Evolutionary conservation across 2,113 vertebrate genomes (phyloP).

Genomic region (Etia nguti): DNA sequence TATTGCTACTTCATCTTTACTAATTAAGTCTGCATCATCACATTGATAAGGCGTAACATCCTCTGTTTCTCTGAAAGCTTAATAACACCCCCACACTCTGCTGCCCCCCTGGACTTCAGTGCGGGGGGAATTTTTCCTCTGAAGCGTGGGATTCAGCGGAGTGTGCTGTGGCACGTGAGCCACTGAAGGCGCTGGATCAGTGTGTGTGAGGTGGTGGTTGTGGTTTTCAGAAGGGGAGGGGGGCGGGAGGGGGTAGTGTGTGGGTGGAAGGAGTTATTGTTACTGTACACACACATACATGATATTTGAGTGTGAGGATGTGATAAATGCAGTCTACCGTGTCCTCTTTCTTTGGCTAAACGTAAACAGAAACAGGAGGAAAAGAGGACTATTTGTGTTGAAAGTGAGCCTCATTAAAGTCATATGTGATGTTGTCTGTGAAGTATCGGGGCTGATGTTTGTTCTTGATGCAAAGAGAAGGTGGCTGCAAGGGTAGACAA

Average conservation of each 20-base stretch:
- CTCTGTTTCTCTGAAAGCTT: constrained; percentile 14
- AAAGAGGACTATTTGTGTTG: not conserved
- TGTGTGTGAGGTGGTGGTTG: constrained; percentile 11
- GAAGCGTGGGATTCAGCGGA: constrained; percentile 31
- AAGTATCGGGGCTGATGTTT: not conserved
- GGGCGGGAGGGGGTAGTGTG: not conserved
- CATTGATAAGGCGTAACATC: constrained; percentile 28
- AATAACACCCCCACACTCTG: constrained; percentile 39
- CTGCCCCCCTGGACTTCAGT: constrained; percentile 28
- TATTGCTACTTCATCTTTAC: not conserved
- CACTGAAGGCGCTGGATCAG: constrained; percentile 18
- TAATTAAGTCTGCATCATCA: constrained; percentile 28
- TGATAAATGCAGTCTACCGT: not conserved
- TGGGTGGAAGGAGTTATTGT: constrained; percentile 34
- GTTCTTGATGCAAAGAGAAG: constrained; percentile 17
- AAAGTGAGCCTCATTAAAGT: not conserved
- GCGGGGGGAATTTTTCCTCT: constrained; percentile 26
- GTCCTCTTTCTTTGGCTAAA: not conserved
- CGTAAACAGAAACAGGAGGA: not conserved
- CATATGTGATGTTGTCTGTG: not conserved
- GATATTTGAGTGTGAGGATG: not conserved
- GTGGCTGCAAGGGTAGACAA: not conserved
- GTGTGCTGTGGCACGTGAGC: constrained; percentile 53
- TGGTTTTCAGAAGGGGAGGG: not conserved
- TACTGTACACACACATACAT: constrained; percentile 5